Conservation (phyloP, 2,797 vertebrate species). For the Potorous gilbertii region DNA sequence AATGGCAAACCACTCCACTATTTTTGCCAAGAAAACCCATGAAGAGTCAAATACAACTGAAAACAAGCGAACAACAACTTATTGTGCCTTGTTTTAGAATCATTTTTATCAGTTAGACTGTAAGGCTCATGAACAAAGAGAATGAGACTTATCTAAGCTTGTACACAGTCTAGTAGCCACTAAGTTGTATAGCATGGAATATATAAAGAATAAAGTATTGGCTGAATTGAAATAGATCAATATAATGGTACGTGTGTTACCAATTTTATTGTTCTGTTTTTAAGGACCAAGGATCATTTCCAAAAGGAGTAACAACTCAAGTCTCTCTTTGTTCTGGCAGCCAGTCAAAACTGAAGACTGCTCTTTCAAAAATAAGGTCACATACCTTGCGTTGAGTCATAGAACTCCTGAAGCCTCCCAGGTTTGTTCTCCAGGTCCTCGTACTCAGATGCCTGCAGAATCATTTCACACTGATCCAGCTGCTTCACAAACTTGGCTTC, state of each 20-base stretch:
- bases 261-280: neutral
- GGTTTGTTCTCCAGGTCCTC: conserved; percentile 93
- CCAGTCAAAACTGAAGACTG: neutral
- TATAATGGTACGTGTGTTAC: neutral
- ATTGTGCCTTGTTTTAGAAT: neutral
- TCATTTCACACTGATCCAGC: conserved; percentile 97
- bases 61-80: neutral
- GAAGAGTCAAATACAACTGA: neutral
- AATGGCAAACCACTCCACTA: neutral
- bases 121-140: neutral
- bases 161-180: neutral
- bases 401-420: conserved; percentile 96
- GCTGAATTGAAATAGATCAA: neutral
- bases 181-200: neutral
- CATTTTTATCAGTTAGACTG: neutral
- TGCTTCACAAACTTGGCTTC: conserved; percentile 96
- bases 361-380: neutral
- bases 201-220: neutral
- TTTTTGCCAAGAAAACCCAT: neutral
- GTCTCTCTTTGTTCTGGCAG: neutral
- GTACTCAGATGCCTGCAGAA: conserved; percentile 96
- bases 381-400: conserved; percentile 92
- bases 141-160: neutral
- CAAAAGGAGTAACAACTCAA: neutral
- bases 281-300: neutral